Conservation (phyloP, 2,888 invertebrate genomes). For the Encarsia formosa region DNA sequence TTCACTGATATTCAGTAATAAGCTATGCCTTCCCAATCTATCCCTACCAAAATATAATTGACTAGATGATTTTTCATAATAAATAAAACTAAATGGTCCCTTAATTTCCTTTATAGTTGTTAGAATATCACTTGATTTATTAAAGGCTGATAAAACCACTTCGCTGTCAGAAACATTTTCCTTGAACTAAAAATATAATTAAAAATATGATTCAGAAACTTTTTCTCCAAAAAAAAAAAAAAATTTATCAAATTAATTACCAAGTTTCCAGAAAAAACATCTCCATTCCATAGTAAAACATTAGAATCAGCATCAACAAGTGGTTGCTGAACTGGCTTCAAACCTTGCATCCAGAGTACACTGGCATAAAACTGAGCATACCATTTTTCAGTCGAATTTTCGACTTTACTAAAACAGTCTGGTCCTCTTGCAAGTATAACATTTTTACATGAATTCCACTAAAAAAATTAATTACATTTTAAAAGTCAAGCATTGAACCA, state of each 20-base stretch:
- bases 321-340: constrained; percentile 64
- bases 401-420: constrained; percentile 42
- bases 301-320: constrained; percentile 57
- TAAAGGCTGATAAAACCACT: constrained; percentile 31
- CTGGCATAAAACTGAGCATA: constrained; percentile 50
- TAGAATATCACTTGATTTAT: constrained; percentile 43
- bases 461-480: neutral
- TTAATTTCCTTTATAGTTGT: constrained; percentile 59
- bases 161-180: constrained; percentile 33
- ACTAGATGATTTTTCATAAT: constrained; percentile 59
- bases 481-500: neutral
- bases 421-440: constrained; percentile 60
- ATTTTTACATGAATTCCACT: constrained; percentile 51
- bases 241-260: constrained; percentile 36
- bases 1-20: constrained; percentile 60
- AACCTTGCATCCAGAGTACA: constrained; percentile 85
- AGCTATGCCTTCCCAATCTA: constrained; percentile 77
- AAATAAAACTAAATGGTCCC: constrained; percentile 84
- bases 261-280: constrained; percentile 65
- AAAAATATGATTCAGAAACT: neutral
- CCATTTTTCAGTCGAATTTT: constrained; percentile 35
- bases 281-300: constrained; percentile 83
- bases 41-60: constrained; percentile 80
- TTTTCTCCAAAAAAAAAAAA: too few species aligned
- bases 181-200: constrained; percentile 7